Evolutionary conservation across 2,113 vertebrate genomes (phyloP).

Genomic region (Cercopithecus mona): DNA sequence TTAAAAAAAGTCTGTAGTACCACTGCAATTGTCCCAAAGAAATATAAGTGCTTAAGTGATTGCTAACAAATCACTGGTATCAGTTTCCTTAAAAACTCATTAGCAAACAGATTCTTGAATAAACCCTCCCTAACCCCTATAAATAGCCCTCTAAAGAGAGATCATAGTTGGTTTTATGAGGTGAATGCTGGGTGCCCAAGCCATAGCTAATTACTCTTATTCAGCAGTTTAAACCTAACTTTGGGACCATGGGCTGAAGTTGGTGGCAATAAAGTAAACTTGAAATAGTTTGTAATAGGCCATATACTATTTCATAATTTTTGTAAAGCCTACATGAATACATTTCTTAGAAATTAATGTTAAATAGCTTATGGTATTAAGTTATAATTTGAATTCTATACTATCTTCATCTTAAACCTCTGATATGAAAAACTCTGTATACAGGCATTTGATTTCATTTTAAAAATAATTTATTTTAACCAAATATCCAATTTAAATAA

Average conservation of each 20-base stretch:
- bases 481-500: slow-evolving; percentile 21
- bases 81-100: slow-evolving; percentile 40
- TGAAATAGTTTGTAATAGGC: background rate
- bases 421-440: background rate
- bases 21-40: background rate
- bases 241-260: background rate
- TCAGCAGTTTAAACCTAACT: background rate
- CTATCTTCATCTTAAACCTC: slow-evolving; percentile 14
- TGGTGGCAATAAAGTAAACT: background rate
- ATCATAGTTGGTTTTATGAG: background rate
- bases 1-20: background rate
- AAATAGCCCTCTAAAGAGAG: background rate
- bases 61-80: background rate
- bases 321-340: background rate
- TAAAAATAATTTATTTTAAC: slow-evolving; percentile 14
- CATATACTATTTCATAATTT: background rate
- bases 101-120: slow-evolving; percentile 11
- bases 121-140: background rate
- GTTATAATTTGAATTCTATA: slow-evolving; percentile 10
- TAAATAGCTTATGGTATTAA: slow-evolving; percentile 10
- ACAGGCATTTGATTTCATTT: slow-evolving; percentile 11
- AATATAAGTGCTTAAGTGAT: background rate
- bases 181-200: background rate
- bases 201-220: background rate
- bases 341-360: background rate